Conservation (phyloP, 2,888 invertebrate genomes). For the Hypsopygia costalis region DNA sequence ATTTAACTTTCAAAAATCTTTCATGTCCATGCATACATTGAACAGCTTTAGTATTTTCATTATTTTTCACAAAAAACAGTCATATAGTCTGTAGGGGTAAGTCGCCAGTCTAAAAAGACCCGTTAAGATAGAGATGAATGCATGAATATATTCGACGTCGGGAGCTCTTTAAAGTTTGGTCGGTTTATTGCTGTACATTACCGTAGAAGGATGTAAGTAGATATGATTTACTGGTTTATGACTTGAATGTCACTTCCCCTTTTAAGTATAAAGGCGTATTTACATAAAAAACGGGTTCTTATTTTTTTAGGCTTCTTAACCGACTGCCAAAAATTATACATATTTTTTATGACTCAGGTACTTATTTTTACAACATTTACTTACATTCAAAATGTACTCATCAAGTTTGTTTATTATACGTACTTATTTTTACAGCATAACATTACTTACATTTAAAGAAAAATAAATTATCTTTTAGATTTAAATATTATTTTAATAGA, state of each 20-base stretch:
- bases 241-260: conserved; percentile 33
- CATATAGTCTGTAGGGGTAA: conserved; percentile 25
- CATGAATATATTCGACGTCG: not conserved
- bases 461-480: no score
- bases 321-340: no score
- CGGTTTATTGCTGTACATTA: conserved; percentile 30
- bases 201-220: conserved; percentile 45
- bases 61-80: conserved; percentile 38
- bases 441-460: no score
- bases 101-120: conserved; percentile 31
- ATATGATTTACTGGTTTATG: conserved; percentile 54
- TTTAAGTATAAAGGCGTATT: conserved; percentile 13
- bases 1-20: conserved; percentile 27
- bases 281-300: no score
- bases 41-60: conserved; percentile 34
- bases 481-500: no score
- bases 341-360: no score
- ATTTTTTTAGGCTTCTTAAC: no score
- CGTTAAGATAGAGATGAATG: not conserved
- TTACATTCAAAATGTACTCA: no score
- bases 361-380: no score
- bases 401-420: no score
- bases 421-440: no score
- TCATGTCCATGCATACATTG: conserved; percentile 49
- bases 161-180: conserved; percentile 26